Conservation (phyloP, 2,888 invertebrate species). For the Eucera pruinosa region DNA sequence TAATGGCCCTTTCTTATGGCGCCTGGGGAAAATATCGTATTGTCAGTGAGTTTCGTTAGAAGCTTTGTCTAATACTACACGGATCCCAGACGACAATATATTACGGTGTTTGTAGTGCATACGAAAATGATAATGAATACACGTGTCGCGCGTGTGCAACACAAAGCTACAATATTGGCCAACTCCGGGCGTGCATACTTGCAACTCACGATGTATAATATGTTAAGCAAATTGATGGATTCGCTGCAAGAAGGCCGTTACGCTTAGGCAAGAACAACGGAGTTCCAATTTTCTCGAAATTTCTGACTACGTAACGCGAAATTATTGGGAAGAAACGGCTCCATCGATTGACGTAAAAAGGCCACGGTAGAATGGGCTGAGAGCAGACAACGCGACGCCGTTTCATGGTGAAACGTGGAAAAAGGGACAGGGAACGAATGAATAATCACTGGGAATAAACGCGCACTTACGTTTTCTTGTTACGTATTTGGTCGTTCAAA, state of each 20-base stretch:
- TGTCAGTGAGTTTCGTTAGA: slow-evolving; percentile 8
- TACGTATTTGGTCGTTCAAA: neutral
- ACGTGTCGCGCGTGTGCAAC: slow-evolving; percentile 28
- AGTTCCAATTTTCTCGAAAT: slow-evolving; percentile 2
- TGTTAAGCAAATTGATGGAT: slow-evolving; percentile 47
- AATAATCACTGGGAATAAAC: neutral
- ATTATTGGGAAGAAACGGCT: slow-evolving; percentile 12
- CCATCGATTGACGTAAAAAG: slow-evolving; percentile 7
- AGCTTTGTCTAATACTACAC: slow-evolving; percentile 21
- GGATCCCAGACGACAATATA: slow-evolving; percentile 6
- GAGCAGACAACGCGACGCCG: slow-evolving; percentile 40
- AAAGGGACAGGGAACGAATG: slow-evolving; percentile 2
- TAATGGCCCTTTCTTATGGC: slow-evolving; percentile 23
- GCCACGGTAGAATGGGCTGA: neutral
- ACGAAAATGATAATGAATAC: slow-evolving; percentile 39
- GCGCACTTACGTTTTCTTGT: neutral
- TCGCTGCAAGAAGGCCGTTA: slow-evolving; percentile 12
- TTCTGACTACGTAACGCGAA: slow-evolving; percentile 10
- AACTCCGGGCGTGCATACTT: slow-evolving; percentile 9
- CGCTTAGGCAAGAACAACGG: slow-evolving; percentile 9
- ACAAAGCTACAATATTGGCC: slow-evolving; percentile 1
- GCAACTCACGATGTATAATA: slow-evolving; percentile 47
- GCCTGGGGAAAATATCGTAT: slow-evolving; percentile 21
- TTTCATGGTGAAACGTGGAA: neutral
- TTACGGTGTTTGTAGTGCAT: slow-evolving; percentile 1